Conservation (phyloP, 2,888 invertebrate species). For the Leucophora obtusa region DNA sequence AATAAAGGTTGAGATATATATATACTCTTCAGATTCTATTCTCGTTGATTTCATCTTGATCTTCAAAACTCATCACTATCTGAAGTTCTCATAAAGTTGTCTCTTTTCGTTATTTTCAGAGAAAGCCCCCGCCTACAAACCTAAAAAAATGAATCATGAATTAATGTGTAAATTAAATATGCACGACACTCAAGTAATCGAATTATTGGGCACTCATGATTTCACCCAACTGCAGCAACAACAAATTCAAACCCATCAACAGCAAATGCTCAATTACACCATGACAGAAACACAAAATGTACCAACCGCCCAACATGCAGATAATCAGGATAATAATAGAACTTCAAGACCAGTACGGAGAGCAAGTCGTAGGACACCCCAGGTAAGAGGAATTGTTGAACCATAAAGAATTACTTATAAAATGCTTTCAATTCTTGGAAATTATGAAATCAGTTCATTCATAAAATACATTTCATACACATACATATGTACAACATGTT, state of each 20-base stretch:
- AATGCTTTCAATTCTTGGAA: neutral
- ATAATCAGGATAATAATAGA: conserved; percentile 67
- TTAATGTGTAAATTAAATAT: conserved; percentile 66
- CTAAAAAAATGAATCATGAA: conserved; percentile 61
- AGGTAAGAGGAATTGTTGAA: conserved; percentile 66
- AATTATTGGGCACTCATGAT: conserved; percentile 72
- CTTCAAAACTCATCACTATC: too few species aligned
- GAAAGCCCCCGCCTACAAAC: conserved; percentile 41
- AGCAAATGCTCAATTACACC: conserved; percentile 66
- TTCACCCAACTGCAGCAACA: conserved; percentile 72
- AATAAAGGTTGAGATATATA: too few species aligned
- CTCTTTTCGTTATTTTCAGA: conserved; percentile 33
- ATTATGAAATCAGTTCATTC: neutral
- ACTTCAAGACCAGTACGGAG: conserved; percentile 75
- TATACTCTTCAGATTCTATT: too few species aligned
- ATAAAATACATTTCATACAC: neutral
- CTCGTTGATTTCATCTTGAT: too few species aligned
- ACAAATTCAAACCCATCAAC: conserved; percentile 59
- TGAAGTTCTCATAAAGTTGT: neutral
- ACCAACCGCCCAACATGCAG: conserved; percentile 70
- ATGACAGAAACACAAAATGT: conserved; percentile 56
- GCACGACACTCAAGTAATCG: conserved; percentile 72
- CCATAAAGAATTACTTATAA: neutral
- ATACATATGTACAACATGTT: neutral
- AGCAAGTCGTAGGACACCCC: conserved; percentile 75